Evolutionary conservation across 2,113 vertebrate genomes (phyloP).

Genomic region (Dendropsophus ebraccatus): DNA sequence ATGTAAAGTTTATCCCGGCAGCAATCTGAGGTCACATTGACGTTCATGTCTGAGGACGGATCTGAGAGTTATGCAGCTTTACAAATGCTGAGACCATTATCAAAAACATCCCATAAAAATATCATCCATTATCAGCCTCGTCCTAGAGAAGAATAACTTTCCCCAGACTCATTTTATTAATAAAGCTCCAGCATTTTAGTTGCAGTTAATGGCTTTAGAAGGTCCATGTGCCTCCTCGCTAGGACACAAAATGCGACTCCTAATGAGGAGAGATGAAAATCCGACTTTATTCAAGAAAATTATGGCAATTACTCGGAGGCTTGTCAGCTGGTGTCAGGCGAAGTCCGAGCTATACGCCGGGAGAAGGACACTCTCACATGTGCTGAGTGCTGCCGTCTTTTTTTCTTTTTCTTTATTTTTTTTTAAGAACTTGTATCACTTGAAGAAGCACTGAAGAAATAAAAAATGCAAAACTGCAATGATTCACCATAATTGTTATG

Average conservation of each 20-base stretch:
- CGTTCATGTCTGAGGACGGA: not conserved
- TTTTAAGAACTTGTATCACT: too few species aligned
- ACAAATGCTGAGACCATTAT: not conserved
- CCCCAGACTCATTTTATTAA: constrained; percentile 17
- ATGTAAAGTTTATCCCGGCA: constrained; percentile 6
- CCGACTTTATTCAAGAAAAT: constrained; percentile 7
- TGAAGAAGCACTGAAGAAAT: too few species aligned
- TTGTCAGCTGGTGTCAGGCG: constrained; percentile 20
- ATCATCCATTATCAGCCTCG: not conserved
- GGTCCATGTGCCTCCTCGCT: not conserved
- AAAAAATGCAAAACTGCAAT: too few species aligned
- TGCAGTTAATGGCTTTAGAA: not conserved
- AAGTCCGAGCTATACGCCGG: not conserved
- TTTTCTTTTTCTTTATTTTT: too few species aligned
- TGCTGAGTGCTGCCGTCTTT: too few species aligned
- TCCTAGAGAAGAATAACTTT: not conserved
- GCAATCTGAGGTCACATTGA: constrained; percentile 9
- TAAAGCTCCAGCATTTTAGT: not conserved
- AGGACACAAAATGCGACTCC: not conserved
- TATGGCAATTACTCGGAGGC: constrained; percentile 23
- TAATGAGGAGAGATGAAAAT: constrained; percentile 18
- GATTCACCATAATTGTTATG: too few species aligned
- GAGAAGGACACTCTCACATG: too few species aligned
- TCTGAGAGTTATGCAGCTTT: not conserved
- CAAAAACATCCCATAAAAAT: constrained; percentile 22